These are phyloP conservation scores for Horisme vitalbata DNA, from an alignment of 2,888 invertebrate genomes.

Conservation along the genomic window DNA sequence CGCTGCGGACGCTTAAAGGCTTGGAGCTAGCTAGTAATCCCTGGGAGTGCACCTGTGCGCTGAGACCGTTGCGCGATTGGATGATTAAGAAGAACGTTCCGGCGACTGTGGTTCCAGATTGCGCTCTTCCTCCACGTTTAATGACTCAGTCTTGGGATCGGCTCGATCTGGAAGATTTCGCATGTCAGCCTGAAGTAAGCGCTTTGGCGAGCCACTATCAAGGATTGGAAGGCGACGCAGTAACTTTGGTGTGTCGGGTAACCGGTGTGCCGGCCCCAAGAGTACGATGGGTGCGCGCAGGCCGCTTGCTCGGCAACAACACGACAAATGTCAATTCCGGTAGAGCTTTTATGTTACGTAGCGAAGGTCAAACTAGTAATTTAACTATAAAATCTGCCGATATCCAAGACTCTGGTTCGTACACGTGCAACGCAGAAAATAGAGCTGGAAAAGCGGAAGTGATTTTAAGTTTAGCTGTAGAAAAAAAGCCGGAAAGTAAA, in stretches of 20 bases:
- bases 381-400: constrained; percentile 88
- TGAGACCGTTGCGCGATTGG: constrained; percentile 90
- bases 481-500: constrained; percentile 84
- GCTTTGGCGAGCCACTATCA: constrained; percentile 83
- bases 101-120: constrained; percentile 85
- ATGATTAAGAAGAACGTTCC: constrained; percentile 91
- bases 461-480: constrained; percentile 87
- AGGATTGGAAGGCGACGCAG: constrained; percentile 88
- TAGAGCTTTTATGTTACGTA: constrained; percentile 86
- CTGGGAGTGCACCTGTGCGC: constrained; percentile 91
- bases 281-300: constrained; percentile 88
- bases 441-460: constrained; percentile 90
- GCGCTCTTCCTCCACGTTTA: constrained; percentile 85
- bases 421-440: constrained; percentile 91
- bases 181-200: constrained; percentile 88
- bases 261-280: constrained; percentile 88
- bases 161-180: constrained; percentile 90
- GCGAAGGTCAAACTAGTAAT: constrained; percentile 87
- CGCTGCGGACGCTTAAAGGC: constrained; percentile 87
- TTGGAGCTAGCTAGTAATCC: constrained; percentile 90
- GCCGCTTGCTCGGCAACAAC: constrained; percentile 86
- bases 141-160: constrained; percentile 88
- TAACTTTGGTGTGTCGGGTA: constrained; percentile 88
- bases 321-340: constrained; percentile 68
- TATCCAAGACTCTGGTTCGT: constrained; percentile 89